phyloP scores from a whole-genome alignment of 2,797 vertebrate genomes.

The Pangasius djambal region DNA sequence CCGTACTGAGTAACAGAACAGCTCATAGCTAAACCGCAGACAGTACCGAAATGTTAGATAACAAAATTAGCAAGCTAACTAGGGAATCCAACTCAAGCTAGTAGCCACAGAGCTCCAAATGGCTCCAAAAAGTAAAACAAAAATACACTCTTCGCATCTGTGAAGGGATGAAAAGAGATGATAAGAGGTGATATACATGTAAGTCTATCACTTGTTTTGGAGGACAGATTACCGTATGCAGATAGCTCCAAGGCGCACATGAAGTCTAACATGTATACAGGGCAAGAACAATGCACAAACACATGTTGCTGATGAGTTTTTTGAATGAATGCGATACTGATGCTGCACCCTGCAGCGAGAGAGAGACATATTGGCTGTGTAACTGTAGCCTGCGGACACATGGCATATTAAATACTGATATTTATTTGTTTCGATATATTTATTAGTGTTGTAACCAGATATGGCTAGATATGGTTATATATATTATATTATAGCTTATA shows the following conservation, averaged over 20 bases:
- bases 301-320: neutral
- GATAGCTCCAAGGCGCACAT: neutral
- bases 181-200: neutral
- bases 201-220: neutral
- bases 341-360: neutral
- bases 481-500: neutral
- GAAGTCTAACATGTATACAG: neutral
- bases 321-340: neutral
- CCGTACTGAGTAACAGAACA: neutral
- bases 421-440: neutral
- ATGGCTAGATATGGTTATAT: neutral
- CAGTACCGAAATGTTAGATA: neutral
- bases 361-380: neutral
- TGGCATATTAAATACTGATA: neutral
- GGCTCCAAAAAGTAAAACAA: neutral
- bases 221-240: neutral
- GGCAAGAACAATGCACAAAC: neutral
- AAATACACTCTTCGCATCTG: neutral
- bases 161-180: neutral
- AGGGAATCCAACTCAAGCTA: neutral
- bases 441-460: neutral
- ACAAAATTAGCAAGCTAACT: conserved; percentile 4
- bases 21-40: neutral
- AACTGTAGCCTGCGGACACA: neutral
- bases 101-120: neutral